These are phyloP conservation scores for Octodonta nipae DNA, from an alignment of 2,888 invertebrate genomes.

Conservation along the genomic window DNA sequence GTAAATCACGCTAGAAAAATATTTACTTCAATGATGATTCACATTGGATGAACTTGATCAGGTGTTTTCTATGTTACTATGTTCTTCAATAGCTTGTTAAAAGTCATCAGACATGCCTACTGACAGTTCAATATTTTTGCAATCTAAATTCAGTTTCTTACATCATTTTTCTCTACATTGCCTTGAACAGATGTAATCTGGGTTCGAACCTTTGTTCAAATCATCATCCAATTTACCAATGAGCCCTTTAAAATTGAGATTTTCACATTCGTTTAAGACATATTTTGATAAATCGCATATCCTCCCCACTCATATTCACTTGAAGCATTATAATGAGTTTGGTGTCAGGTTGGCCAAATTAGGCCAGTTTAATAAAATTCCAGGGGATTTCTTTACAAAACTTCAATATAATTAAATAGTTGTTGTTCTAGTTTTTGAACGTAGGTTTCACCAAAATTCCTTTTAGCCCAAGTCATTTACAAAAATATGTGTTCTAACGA, in stretches of 20 bases:
- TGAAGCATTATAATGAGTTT: constrained; percentile 79
- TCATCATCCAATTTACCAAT: constrained; percentile 81
- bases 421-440: constrained; percentile 69
- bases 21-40: no score
- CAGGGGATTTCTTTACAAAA: constrained; percentile 84
- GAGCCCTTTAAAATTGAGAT: constrained; percentile 68
- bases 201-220: constrained; percentile 63
- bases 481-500: no score
- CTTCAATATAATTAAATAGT: constrained; percentile 50
- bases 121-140: constrained; percentile 59
- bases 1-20: no score
- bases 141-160: constrained; percentile 47
- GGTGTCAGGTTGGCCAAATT: constrained; percentile 41
- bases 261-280: constrained; percentile 61
- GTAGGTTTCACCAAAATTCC: constrained; percentile 95
- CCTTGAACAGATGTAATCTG: constrained; percentile 67
- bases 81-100: constrained; percentile 92
- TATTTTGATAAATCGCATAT: constrained; percentile 55
- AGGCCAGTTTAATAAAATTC: constrained; percentile 92
- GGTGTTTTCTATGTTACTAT: no score
- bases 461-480: no score
- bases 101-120: constrained; percentile 99
- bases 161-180: constrained; percentile 62
- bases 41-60: no score
- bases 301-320: constrained; percentile 90